These are phyloP conservation scores for Hypsopygia costalis DNA, from an alignment of 2,888 invertebrate species.

Conservation along the genomic window DNA sequence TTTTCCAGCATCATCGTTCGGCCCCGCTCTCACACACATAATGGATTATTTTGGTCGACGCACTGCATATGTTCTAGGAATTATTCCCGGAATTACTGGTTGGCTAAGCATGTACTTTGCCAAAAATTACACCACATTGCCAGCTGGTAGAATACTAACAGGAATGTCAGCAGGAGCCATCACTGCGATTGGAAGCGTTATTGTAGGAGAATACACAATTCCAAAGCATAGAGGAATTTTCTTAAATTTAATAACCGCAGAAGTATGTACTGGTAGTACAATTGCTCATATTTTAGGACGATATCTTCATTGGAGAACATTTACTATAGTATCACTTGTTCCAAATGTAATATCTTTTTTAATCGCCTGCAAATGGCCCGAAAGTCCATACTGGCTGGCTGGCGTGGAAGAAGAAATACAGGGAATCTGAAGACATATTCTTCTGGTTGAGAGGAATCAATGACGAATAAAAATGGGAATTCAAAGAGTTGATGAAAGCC, in stretches of 20 bases:
- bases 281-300: slow-evolving; percentile 31
- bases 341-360: slow-evolving; percentile 26
- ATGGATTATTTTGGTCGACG: slow-evolving; percentile 44
- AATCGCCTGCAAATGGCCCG: slow-evolving; percentile 68
- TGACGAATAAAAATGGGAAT: slow-evolving; percentile 25
- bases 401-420: slow-evolving; percentile 49
- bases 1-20: slow-evolving; percentile 41
- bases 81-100: slow-evolving; percentile 40
- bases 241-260: slow-evolving; percentile 35
- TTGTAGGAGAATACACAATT: slow-evolving; percentile 45
- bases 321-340: slow-evolving; percentile 27
- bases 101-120: slow-evolving; percentile 38
- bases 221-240: slow-evolving; percentile 44
- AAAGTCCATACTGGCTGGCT: slow-evolving; percentile 83
- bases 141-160: slow-evolving; percentile 32
- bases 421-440: slow-evolving; percentile 69
- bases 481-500: slow-evolving; percentile 29
- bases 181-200: slow-evolving; percentile 34
- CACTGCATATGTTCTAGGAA: slow-evolving; percentile 29
- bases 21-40: slow-evolving; percentile 32
- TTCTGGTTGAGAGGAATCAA: slow-evolving; percentile 68
- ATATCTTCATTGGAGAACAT: slow-evolving; percentile 33
- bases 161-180: slow-evolving; percentile 68
- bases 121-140: slow-evolving; percentile 20
- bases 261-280: slow-evolving; percentile 30